phyloP scores from a whole-genome alignment of 2,113 vertebrate genomes.

The Ptilonorhynchus violaceus region DNA sequence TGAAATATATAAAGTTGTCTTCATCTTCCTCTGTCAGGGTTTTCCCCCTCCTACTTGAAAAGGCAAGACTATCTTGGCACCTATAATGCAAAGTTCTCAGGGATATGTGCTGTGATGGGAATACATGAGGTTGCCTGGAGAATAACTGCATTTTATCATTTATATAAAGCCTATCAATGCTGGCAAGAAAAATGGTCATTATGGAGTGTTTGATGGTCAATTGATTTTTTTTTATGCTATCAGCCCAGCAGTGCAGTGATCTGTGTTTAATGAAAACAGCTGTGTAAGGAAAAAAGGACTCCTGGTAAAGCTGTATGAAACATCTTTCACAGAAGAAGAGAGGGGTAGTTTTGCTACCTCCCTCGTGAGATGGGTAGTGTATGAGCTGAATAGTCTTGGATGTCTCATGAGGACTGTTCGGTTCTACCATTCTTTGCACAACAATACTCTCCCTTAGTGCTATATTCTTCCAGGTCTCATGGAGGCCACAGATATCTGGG shows the following conservation, averaged over 20 bases:
- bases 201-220: background rate
- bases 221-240: background rate
- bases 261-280: background rate
- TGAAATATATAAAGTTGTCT: background rate
- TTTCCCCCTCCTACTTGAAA: background rate
- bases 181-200: background rate
- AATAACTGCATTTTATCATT: background rate
- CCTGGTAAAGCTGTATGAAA: background rate
- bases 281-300: background rate
- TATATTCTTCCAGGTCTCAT: background rate
- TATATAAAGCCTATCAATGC: background rate
- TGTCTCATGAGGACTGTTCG: background rate
- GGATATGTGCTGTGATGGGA: background rate
- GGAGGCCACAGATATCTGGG: background rate
- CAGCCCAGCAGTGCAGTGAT: background rate
- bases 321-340: background rate
- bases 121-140: background rate
- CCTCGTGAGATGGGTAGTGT: background rate
- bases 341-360: background rate
- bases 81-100: background rate
- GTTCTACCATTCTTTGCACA: background rate
- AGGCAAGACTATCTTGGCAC: background rate
- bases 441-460: background rate
- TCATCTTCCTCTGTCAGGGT: background rate
- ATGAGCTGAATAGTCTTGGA: background rate